Evolutionary conservation across 2,113 vertebrate genomes (phyloP).

Genomic region (Epinephelus moara): DNA sequence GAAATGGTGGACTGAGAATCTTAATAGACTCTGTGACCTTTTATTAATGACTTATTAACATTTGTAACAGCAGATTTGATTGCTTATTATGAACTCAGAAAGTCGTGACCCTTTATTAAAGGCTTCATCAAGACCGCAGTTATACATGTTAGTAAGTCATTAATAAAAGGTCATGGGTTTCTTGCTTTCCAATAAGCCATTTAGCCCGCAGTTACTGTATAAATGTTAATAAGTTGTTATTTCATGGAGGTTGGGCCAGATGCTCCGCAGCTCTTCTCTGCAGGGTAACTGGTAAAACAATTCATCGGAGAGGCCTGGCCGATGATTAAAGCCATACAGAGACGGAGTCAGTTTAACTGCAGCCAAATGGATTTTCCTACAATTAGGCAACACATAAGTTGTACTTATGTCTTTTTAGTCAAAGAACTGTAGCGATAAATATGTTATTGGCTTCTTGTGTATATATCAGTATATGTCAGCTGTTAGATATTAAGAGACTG

Average conservation of each 20-base stretch:
- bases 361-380: background rate
- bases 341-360: background rate
- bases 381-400: background rate
- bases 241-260: conserved; percentile 34
- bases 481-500: background rate
- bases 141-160: conserved; percentile 56
- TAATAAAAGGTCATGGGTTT: conserved; percentile 58
- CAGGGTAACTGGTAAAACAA: conserved; percentile 10
- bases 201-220: conserved; percentile 30
- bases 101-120: conserved; percentile 43
- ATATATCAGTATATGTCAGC: background rate
- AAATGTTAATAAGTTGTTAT: conserved; percentile 42
- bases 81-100: conserved; percentile 39
- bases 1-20: background rate
- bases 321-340: background rate
- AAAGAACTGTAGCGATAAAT: background rate
- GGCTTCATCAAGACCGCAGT: conserved; percentile 42
- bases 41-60: conserved; percentile 64
- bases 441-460: background rate
- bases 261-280: conserved; percentile 38
- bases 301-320: background rate
- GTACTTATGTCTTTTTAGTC: background rate
- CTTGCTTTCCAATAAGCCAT: conserved; percentile 44
- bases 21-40: conserved; percentile 46
- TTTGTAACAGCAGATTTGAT: conserved; percentile 33